Evolutionary conservation across 2,888 invertebrate genomes (phyloP).

Genomic region (Loripinus fragilis): DNA sequence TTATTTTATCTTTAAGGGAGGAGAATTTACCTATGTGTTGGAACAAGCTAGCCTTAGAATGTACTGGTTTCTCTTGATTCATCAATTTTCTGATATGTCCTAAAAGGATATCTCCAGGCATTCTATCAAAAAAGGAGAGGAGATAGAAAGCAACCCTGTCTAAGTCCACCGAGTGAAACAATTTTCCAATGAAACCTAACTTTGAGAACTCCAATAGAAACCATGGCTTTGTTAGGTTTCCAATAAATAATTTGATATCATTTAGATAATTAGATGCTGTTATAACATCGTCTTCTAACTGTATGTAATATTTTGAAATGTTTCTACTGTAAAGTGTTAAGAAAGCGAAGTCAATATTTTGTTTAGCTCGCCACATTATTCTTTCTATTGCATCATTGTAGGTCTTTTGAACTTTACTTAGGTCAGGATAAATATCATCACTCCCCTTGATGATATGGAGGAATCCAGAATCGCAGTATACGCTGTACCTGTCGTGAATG

Average conservation of each 20-base stretch:
- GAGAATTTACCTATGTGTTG: constrained; percentile 69
- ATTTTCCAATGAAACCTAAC: constrained; percentile 73
- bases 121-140: constrained; percentile 68
- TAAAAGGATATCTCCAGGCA: constrained; percentile 68
- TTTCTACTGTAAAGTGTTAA: constrained; percentile 78
- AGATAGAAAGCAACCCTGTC: constrained; percentile 74
- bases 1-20: constrained; percentile 62
- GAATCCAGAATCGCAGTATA: constrained; percentile 78
- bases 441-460: constrained; percentile 80
- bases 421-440: constrained; percentile 69
- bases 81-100: constrained; percentile 51
- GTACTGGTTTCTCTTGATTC: constrained; percentile 57
- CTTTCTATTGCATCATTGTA: constrained; percentile 80
- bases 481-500: constrained; percentile 57
- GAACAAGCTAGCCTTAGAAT: constrained; percentile 58
- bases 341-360: constrained; percentile 83
- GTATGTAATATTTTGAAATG: constrained; percentile 80
- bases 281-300: constrained; percentile 83
- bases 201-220: constrained; percentile 66
- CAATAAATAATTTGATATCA: constrained; percentile 79
- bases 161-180: constrained; percentile 64
- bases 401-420: constrained; percentile 70
- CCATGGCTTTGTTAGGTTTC: constrained; percentile 59
- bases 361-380: constrained; percentile 83
- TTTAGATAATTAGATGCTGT: constrained; percentile 77